These are phyloP conservation scores for Podabrus alpinus DNA, from an alignment of 2,888 invertebrate species.

Conservation along the genomic window DNA sequence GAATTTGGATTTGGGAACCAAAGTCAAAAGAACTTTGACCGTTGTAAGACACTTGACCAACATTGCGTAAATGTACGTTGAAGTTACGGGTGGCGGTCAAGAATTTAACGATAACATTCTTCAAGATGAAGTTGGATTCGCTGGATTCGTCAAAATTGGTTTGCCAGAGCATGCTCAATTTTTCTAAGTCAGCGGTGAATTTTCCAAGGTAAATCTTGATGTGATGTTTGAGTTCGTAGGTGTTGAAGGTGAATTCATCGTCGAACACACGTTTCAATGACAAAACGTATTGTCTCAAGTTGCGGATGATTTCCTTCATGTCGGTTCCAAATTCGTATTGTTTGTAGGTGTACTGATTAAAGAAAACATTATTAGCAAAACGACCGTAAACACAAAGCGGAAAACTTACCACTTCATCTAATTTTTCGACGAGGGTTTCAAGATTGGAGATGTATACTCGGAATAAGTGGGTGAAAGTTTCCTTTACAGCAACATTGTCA, in stretches of 20 bases:
- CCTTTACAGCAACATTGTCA: background rate
- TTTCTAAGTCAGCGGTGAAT: slow-evolving; percentile 9
- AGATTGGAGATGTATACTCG: background rate
- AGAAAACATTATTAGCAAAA: background rate
- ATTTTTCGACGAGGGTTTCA: background rate
- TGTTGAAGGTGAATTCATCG: slow-evolving; percentile 7
- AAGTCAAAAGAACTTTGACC: background rate
- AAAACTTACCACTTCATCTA: background rate
- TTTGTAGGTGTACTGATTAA: background rate
- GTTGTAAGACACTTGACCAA: slow-evolving; percentile 7
- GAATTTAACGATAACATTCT: background rate
- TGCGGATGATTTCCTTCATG: background rate
- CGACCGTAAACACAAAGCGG: background rate
- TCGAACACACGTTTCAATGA: slow-evolving; percentile 7
- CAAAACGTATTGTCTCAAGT: slow-evolving; percentile 5
- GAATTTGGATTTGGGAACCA: background rate
- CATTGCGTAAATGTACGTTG: background rate
- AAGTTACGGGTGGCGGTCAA: background rate
- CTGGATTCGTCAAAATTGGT: slow-evolving; percentile 6
- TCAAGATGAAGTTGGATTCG: background rate
- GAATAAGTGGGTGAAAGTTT: background rate
- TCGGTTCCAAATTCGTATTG: background rate
- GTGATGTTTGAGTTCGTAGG: slow-evolving; percentile 11
- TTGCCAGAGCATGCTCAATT: background rate
- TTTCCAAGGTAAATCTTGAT: slow-evolving; percentile 7